Percentiles rank a stretch among this genome's conserved stretches.
Conservation (phyloP, 2,888 invertebrate species). For the Galerucella nymphaeae region DNA sequence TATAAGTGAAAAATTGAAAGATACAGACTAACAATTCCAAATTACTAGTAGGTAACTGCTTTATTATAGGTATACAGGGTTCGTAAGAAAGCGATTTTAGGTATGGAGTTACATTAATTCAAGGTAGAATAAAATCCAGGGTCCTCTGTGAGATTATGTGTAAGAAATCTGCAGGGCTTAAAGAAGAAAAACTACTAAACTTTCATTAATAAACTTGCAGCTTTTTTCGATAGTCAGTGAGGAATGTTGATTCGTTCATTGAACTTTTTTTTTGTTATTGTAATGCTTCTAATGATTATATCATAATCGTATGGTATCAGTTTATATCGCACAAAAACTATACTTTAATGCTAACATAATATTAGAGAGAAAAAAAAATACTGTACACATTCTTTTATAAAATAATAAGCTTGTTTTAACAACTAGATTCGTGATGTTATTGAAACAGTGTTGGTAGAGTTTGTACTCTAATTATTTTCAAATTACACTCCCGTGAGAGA, state of each 20-base stretch:
- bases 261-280: not conserved
- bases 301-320: not conserved
- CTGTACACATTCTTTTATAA: conserved; percentile 2
- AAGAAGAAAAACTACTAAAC: no score
- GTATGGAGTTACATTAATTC: no score
- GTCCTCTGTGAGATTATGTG: no score
- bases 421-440: conserved; percentile 34
- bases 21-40: no score
- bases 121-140: no score
- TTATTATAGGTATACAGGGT: no score
- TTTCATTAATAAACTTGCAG: not conserved
- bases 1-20: no score
- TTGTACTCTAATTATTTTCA: conserved; percentile 36
- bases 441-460: conserved; percentile 31
- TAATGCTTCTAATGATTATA: not conserved
- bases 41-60: no score
- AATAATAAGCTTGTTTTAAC: conserved; percentile 28
- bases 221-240: not conserved
- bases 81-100: no score
- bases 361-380: conserved; percentile 1
- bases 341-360: not conserved
- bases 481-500: conserved; percentile 31
- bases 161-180: no score
- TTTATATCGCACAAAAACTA: not conserved
- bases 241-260: not conserved